phyloP scores from a whole-genome alignment of 2,797 vertebrate species.

The Phyllotis vaccarum region DNA sequence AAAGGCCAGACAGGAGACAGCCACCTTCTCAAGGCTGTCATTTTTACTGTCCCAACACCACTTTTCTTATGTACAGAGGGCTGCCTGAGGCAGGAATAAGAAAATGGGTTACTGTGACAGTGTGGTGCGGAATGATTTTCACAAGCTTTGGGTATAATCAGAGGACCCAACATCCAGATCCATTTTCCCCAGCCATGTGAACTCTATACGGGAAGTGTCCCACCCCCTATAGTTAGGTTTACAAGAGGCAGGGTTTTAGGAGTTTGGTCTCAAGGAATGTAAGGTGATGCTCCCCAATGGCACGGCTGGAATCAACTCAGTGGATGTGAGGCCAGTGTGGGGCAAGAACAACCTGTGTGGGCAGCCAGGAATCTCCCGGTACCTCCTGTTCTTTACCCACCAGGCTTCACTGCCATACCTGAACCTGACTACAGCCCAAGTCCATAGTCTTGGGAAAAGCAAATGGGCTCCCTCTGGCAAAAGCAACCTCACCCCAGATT shows the following conservation, averaged over 20 bases:
- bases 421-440: not conserved
- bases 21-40: not conserved
- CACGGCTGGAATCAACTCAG: not conserved
- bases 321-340: not conserved
- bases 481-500: not conserved
- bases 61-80: not conserved
- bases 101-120: not conserved
- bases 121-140: not conserved
- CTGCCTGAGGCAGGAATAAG: not conserved
- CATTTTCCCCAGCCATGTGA: not conserved
- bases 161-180: not conserved
- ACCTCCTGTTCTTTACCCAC: not conserved
- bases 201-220: fast-evolving
- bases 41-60: not conserved
- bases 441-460: too few relatives aligned
- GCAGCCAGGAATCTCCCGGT: not conserved
- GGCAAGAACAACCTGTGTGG: not conserved
- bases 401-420: not conserved
- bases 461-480: too few relatives aligned
- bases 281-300: not conserved
- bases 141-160: too few relatives aligned
- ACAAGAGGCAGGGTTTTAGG: not conserved
- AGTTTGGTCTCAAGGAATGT: not conserved
- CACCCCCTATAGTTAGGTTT: not conserved
- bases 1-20: not conserved